Evolutionary conservation across 2,113 vertebrate species (phyloP), one percentile per base, ranked within the genome.

Genomic region (Nasalis larvatus): DNA sequence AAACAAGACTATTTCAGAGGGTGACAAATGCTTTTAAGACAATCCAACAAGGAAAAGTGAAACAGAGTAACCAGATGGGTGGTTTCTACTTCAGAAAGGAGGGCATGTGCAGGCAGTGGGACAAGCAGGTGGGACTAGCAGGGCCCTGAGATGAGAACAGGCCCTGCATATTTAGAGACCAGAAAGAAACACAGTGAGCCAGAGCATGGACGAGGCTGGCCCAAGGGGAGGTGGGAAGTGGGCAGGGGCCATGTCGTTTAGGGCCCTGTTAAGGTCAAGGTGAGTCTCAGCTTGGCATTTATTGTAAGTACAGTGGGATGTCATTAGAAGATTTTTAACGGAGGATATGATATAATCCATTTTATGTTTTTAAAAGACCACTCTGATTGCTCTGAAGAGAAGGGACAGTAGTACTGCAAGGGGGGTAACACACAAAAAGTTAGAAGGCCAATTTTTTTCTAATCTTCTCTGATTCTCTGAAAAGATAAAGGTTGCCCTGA

Each of bases 321-420:
- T 66, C 35, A 45, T 14, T 32, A 20, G 35, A 49, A 69, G 8
- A 60, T 42, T 52, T 94, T 71, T 40, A 92, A 94, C 32, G 40
- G 35, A 56, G 3, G 17, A 17, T 23, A 30, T 42, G 16, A 12
- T 45, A 27, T 5, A 2, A 83, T 86, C 68, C 69, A 25, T 60
- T 45, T 74, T 82, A 73, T 66, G 42, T 56, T 96, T 60, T 92
- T 85, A 87, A 78, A 94, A 92, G 66, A 60, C 10, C 35, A 52
- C 35, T 86, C 12, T 71, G 40, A 23, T 40, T 84, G 58, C 81
- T 42, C 35, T 42, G 21, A 92, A 37, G 8, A 78, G 12, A 84
- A 6, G 16, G 3, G 17, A 85, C 14, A 76, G n/a, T 17, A 87
- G 20, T 13, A 82, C 9, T 9, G 9, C 40, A 52, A 78, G 12